Evolutionary conservation across 2,797 vertebrate species (phyloP).

Genomic region (Manis pentadactyla): DNA sequence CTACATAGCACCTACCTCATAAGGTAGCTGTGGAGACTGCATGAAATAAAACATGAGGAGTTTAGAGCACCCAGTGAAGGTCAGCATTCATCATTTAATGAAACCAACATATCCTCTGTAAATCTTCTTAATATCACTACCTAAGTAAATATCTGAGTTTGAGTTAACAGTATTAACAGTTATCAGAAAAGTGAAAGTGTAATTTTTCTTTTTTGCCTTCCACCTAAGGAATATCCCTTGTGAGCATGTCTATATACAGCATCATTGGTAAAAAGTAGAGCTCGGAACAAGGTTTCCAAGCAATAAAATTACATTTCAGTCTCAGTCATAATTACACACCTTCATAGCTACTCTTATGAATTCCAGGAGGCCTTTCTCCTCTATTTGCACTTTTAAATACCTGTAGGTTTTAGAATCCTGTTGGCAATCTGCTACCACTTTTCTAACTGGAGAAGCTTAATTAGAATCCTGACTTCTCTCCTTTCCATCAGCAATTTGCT

Average conservation of each 20-base stretch:
- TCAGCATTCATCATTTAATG: neutral
- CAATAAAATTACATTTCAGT: conserved; percentile 66
- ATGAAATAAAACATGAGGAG: neutral
- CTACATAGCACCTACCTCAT: neutral
- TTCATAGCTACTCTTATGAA: conserved; percentile 23
- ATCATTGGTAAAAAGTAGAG: conserved; percentile 48
- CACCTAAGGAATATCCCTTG: conserved; percentile 58
- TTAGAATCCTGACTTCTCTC: conserved; percentile 60
- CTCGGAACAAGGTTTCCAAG: conserved; percentile 62
- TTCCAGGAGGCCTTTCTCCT: conserved; percentile 48
- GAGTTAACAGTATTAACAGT: neutral
- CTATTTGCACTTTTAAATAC: conserved; percentile 64
- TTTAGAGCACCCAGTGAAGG: neutral
- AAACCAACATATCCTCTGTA: neutral
- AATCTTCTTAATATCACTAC: neutral
- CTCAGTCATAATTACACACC: conserved; percentile 68
- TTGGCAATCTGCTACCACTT: conserved; percentile 59
- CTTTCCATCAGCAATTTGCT: conserved; percentile 42
- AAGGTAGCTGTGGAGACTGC: neutral
- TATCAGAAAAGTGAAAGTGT: conserved; percentile 1
- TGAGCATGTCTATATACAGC: conserved; percentile 54
- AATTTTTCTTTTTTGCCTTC: conserved; percentile 61
- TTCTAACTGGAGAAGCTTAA: conserved; percentile 58
- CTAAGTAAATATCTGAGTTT: conserved; percentile 38
- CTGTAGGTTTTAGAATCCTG: conserved; percentile 54